Base-by-base conservation (phyloP, 1,140 invertebrate species). In the Galleria mellonella region DNA sequence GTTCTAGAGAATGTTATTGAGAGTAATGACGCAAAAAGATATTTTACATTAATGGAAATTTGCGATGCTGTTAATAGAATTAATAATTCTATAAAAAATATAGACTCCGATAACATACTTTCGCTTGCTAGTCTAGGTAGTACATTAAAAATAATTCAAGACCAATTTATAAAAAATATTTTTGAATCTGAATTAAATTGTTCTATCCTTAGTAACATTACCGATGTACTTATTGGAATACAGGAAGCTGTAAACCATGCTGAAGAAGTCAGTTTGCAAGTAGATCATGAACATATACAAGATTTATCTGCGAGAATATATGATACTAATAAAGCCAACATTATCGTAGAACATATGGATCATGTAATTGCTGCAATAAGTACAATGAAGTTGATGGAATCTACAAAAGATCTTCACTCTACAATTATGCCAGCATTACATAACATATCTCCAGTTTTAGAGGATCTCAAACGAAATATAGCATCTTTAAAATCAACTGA, bases 1-100 rank as follows among this genome's bases (percentile, higher is more conserved):
- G 60, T 83, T 11, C 48, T 86, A 47, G 85, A 86, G 66, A 81
- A 77, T 51, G 73, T 84, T 8, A 84, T 87, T 32, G 78, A 84
- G 54, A 79, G 68, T 54, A 84, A 84, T 61, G 72, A 83, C 23
- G 52, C 62, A 17, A 54, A 52, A 8, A 84, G 81, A 71, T 84
- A 84, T 50, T 69, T 75, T 28, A 47, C 48, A 8, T 59, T 84
- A 15, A 63, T 78, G 32, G 72, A 77, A 66, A 70, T 83, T 43
- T 82, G 78, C 56, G 62, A 77, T 48, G 62, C 60, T 14, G 62
- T 81, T 4, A 75, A 65, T 35, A 68, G 71, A 55, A 40, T 83
- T 2, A 83, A 81, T 49, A 39, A 45, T 28, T 66, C 54, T 4
- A 55, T 84, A 10, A 70, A 71, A 57, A 66, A 51, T 48, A 55